Percentiles rank a stretch among this genome's conserved stretches.
phyloP scores from a whole-genome alignment of 2,797 vertebrate genomes.

The Argya squamiceps region DNA sequence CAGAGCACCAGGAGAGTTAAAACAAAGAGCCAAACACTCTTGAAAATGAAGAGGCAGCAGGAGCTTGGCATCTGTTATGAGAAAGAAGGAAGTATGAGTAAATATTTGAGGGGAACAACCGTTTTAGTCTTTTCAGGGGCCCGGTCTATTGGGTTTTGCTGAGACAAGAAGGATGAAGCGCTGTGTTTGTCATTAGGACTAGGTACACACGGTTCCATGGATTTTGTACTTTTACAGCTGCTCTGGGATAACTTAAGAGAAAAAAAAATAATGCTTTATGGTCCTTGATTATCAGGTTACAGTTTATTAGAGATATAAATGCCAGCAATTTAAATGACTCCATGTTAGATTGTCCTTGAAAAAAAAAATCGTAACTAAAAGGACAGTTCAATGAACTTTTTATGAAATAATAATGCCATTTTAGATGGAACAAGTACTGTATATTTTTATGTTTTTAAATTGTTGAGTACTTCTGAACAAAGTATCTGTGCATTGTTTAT shows the following conservation, averaged over 20 bases:
- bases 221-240: constrained; percentile 81
- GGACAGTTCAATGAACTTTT: constrained; percentile 13
- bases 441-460: constrained; percentile 14
- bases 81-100: constrained; percentile 20
- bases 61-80: constrained; percentile 9
- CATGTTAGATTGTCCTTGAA: constrained; percentile 75
- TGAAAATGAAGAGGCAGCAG: constrained; percentile 19
- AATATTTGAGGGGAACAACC: constrained; percentile 41
- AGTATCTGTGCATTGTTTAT: neutral
- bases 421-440: constrained; percentile 16
- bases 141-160: neutral
- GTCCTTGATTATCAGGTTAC: constrained; percentile 72
- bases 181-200: constrained; percentile 53
- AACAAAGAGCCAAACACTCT: neutral
- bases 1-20: neutral
- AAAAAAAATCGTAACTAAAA: constrained; percentile 60
- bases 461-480: neutral
- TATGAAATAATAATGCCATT: constrained; percentile 35
- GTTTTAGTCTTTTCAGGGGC: neutral
- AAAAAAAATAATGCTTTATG: constrained; percentile 81
- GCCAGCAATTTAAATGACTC: constrained; percentile 69
- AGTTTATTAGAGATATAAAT: constrained; percentile 78
- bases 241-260: constrained; percentile 73
- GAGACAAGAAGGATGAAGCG: neutral
- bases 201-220: constrained; percentile 65